These are phyloP conservation scores for Chloroceryle inda DNA, from an alignment of 2,797 vertebrate genomes.

Conservation along the genomic window DNA sequence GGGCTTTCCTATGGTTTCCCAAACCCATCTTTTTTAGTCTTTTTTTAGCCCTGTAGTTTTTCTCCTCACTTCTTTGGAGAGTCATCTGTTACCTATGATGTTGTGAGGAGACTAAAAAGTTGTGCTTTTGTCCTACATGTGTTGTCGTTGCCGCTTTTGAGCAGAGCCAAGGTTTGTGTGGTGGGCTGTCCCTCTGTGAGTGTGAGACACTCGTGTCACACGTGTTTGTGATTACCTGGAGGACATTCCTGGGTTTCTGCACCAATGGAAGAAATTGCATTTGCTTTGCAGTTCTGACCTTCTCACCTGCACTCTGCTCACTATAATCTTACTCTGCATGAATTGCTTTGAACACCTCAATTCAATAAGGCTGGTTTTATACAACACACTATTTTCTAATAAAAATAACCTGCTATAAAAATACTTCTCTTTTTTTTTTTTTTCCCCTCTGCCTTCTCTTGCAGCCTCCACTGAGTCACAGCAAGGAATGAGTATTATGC, in stretches of 20 bases:
- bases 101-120: background rate
- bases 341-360: constrained; percentile 69
- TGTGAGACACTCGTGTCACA: constrained; percentile 20
- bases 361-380: constrained; percentile 63
- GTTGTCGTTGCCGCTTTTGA: background rate
- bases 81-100: background rate
- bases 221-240: constrained; percentile 53
- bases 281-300: constrained; percentile 67
- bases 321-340: constrained; percentile 69
- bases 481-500: constrained; percentile 55
- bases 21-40: background rate
- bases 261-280: constrained; percentile 62
- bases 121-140: background rate
- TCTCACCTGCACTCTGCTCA: constrained; percentile 67
- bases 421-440: constrained; percentile 1
- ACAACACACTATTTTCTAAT: constrained; percentile 65
- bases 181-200: background rate
- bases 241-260: constrained; percentile 49
- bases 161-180: background rate
- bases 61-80: background rate
- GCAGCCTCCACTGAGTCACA: constrained; percentile 60
- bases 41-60: background rate
- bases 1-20: background rate
- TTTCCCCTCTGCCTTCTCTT: background rate
- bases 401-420: constrained; percentile 63